Percentiles rank a stretch among this genome's conserved stretches.
phyloP scores from a whole-genome alignment of 2,797 vertebrate genomes.

The Myiotriccus ornatus region DNA sequence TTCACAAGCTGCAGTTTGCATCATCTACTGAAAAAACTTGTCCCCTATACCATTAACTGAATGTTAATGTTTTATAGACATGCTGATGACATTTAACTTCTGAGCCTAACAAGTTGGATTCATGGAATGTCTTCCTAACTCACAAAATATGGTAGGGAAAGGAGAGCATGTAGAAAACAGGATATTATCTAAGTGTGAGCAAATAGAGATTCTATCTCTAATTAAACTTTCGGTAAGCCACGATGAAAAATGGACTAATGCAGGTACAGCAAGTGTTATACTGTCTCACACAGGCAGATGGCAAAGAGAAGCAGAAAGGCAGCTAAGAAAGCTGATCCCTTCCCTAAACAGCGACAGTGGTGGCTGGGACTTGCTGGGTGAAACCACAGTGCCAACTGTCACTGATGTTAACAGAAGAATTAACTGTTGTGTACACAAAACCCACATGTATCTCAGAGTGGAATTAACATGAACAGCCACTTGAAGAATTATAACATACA shows the following conservation, averaged over 20 bases:
- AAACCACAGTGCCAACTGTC: background rate
- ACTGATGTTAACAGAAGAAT: background rate
- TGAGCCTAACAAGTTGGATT: background rate
- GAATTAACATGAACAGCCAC: background rate
- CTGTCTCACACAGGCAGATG: background rate
- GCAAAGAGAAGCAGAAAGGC: background rate
- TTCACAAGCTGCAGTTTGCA: background rate
- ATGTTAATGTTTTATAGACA: background rate
- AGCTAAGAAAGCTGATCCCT: background rate
- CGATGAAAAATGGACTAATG: background rate
- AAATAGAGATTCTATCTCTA: background rate
- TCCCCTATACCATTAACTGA: background rate
- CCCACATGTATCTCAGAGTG: rapidly evolving
- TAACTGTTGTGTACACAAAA: background rate
- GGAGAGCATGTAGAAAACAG: background rate
- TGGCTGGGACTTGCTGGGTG: background rate
- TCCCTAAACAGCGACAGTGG: background rate
- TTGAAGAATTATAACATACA: background rate
- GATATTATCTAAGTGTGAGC: background rate
- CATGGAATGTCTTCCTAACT: background rate
- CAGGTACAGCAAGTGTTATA: background rate
- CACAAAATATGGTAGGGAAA: background rate
- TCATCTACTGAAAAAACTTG: background rate
- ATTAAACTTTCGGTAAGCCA: background rate
- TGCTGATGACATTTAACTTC: background rate